phyloP scores from a whole-genome alignment of 2,797 vertebrate species.

The Neoniphon sammara region DNA sequence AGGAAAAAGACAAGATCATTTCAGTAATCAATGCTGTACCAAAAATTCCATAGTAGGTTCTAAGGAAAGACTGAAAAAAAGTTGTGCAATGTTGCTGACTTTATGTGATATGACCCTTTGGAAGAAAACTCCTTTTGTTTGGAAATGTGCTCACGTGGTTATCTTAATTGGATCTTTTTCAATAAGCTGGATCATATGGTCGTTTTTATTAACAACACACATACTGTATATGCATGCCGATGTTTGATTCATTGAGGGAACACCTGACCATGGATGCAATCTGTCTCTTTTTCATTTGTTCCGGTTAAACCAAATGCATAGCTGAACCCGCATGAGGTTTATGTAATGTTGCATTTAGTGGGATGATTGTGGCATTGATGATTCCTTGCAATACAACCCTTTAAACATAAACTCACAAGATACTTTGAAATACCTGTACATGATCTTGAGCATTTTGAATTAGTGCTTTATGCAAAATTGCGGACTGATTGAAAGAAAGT shows the following conservation, averaged over 20 bases:
- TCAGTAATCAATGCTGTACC: not conserved
- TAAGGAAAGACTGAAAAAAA: not conserved
- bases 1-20: not conserved
- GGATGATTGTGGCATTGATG: not conserved
- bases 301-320: not conserved
- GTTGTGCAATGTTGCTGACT: not conserved
- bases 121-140: no score
- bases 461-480: not conserved
- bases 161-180: not conserved
- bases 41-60: not conserved
- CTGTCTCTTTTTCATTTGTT: conserved; percentile 9
- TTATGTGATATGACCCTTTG: not conserved
- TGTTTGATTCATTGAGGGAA: conserved; percentile 1
- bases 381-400: not conserved
- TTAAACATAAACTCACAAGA: not conserved
- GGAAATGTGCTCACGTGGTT: no score
- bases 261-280: not conserved
- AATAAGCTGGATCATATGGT: not conserved
- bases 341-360: not conserved
- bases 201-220: not conserved
- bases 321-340: not conserved
- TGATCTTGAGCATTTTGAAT: not conserved
- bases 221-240: not conserved
- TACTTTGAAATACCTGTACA: no score
- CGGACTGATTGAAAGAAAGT: no score